Evolutionary conservation across 2,888 invertebrate genomes (phyloP).

Genomic region (Neoitamus cyanurus): DNA sequence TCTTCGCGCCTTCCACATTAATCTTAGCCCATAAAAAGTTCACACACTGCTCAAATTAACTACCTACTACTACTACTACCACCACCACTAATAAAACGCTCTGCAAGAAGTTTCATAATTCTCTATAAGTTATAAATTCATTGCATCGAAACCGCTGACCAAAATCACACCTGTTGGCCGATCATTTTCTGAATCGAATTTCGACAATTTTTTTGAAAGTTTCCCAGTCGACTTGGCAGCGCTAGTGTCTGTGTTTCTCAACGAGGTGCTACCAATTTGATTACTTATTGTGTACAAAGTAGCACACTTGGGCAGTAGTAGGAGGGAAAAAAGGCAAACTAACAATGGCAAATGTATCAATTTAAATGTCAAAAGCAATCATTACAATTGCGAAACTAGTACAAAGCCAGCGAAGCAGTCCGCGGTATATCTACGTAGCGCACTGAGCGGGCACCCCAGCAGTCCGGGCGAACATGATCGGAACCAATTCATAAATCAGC

Average conservation of each 20-base stretch:
- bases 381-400: conserved; percentile 36
- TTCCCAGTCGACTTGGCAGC: not conserved
- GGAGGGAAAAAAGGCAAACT: not conserved
- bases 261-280: conserved; percentile 28
- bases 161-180: not conserved
- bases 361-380: conserved; percentile 45
- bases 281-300: conserved; percentile 20
- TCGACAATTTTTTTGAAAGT: conserved; percentile 13
- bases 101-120: not conserved
- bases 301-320: not conserved
- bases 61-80: too few species aligned
- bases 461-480: conserved; percentile 13
- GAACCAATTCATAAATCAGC: conserved; percentile 39
- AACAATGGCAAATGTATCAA: conserved; percentile 41
- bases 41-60: not conserved
- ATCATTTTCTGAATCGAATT: conserved; percentile 14
- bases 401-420: conserved; percentile 18
- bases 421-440: not conserved
- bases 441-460: not conserved
- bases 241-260: not conserved
- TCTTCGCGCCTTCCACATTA: too few species aligned
- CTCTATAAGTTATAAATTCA: not conserved
- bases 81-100: not conserved
- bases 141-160: not conserved
- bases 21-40: too few species aligned